Conservation (phyloP, 2,113 vertebrate species). For the Canis aureus region DNA sequence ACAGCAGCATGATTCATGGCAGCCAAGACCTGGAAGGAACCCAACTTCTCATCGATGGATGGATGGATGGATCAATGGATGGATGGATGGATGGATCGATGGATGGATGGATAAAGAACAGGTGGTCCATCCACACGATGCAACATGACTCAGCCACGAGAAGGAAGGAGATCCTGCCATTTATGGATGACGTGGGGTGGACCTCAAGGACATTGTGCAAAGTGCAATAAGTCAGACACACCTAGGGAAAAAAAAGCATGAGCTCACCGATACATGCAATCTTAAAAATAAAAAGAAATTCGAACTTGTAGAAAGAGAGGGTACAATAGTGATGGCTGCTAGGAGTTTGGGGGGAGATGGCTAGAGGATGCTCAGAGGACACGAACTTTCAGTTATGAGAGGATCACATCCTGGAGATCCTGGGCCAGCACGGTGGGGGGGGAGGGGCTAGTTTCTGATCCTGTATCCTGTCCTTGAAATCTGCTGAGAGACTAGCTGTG, state of each 20-base stretch:
- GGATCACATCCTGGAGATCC: neutral
- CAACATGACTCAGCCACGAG: neutral
- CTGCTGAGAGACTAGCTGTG: neutral
- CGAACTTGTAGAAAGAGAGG: rapidly evolving
- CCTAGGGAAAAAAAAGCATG: neutral
- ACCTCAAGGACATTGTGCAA: neutral
- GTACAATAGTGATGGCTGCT: too few species aligned
- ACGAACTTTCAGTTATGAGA: neutral
- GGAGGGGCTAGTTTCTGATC: neutral
- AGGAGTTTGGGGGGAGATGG: rapidly evolving
- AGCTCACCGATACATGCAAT: neutral
- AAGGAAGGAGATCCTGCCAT: neutral
- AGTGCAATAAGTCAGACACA: too few species aligned
- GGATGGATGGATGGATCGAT: too few species aligned
- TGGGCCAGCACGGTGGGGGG: too few species aligned
- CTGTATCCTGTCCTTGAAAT: neutral
- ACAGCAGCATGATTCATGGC: too few species aligned
- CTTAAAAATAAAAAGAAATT: neutral
- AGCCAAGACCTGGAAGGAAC: neutral
- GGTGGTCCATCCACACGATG: neutral
- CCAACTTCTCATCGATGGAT: neutral
- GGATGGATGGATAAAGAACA: too few species aligned
- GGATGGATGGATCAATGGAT: too few species aligned
- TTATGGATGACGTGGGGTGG: too few species aligned
- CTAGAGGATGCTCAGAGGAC: too few species aligned